Evolutionary conservation across 2,113 vertebrate species (phyloP), one percentile per base, ranked within the genome.

Genomic region (Greenwoodochromis staneri): DNA sequence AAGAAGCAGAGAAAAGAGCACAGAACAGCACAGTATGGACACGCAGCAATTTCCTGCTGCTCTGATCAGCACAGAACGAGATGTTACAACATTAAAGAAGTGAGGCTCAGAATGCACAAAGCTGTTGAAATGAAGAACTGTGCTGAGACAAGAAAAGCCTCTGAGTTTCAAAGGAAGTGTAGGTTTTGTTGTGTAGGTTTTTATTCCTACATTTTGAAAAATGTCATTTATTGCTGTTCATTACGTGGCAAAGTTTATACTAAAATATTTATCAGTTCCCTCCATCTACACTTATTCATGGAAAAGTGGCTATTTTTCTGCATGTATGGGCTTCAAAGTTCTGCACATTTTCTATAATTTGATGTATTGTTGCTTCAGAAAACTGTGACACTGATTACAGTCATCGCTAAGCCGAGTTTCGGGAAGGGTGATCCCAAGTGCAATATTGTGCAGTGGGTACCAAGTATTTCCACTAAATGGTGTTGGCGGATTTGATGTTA

Each of bases 401-500:
- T 9, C 38, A 83, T 91, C 63, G 5, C 47, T 73, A 7, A 81
- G 84, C 38, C 21, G 6, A 40, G 69, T 27, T 76, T 69, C 31
- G 14, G 81, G 73, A 86, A 82, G 17, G 40, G 17, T 40, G 29
- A 80, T 83, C 83, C 78, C 73, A 27, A 61, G 73, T 55, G 47
- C 47, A 81, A 55, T 57, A 11, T 36, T 87, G 21, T 31, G 54
- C 47, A 54, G 38, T 13, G 27, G 61, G 36, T 82, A 61, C 88
- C 87, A 92, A 87, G 81, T 63, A 34, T 89, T 86, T 89, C 83
- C 85, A 85, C 31, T 55, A 80, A 71, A 66, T 16, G 13, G 21
- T 86, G 59, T 61, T 13, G 8, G 59, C 53, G 36, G 71, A 88
- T 31, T 83, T 71, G 80, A 80, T 34, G 27, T 55, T 45, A 45